Evolutionary conservation across 2,113 vertebrate species (phyloP), one percentile per base, ranked within the genome.

Genomic region (Paramisgurnus dabryanus): DNA sequence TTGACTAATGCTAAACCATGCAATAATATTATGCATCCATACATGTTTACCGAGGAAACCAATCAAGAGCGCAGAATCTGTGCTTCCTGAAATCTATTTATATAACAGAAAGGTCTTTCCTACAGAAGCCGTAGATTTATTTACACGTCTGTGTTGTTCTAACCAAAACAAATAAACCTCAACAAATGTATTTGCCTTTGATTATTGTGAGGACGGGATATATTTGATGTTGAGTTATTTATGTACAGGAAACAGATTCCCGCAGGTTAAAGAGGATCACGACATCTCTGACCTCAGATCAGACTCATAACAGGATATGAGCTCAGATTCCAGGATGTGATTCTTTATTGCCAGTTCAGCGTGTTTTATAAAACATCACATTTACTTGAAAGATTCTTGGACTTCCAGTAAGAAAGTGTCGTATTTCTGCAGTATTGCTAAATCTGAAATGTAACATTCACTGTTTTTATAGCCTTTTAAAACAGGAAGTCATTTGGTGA

Each of bases 261-360:
- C 15, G 68, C 18, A 67, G n/a, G 61, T 43, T 50, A 61, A 69
- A 66, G 72, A 83, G 68, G 57, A 60, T 41, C 61, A 47, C 78
- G 67, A 78, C 47, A 43, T 67, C 79, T 82, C 68, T 58, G 71
- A 73, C 76, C 76, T 81, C 64, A 18, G 68, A 72, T 17, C 64
- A 58, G 74, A 85, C 58, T 82, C 74, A 86, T 82, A 78, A 78
- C 65, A 78, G 84, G 82, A 86, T 82, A 65, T 82, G 40, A 43
- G 27, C 1, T 34, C 41, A 1, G 40, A 78, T 85, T 86, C 73
- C 74, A 79, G 82, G 61, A 85, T 45, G 75, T 78, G 40, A 71
- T 39, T 64, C n/a, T 64, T 80, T 50, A 67, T 69, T 79, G 79
- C 64, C 80, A 73, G 73, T 43, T 74, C 63, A 41, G 41, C 57